Conservation (phyloP, 2,888 invertebrate species). For the Diarsia brunnea region DNA sequence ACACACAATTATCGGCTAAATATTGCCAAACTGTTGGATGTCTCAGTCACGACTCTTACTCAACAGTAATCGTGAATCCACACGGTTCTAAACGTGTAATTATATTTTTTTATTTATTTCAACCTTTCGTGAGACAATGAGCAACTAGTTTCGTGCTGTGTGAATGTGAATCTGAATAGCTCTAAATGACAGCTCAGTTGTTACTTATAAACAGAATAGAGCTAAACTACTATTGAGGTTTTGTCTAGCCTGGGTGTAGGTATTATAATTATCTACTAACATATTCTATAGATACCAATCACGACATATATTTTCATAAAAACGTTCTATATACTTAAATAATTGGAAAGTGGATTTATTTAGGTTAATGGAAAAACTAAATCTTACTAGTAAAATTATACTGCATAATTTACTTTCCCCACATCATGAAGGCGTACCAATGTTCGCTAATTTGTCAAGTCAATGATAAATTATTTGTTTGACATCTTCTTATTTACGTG, state of each 20-base stretch:
- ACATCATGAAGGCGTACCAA: not conserved
- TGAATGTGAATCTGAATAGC: conserved; percentile 37
- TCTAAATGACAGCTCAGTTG: conserved; percentile 26
- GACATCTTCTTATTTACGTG: too few relatives aligned
- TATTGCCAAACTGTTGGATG: conserved; percentile 67
- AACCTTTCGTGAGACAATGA: conserved; percentile 70
- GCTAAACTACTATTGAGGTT: conserved; percentile 23
- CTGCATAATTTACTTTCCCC: not conserved
- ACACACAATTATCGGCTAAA: conserved; percentile 57
- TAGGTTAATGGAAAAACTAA: not conserved
- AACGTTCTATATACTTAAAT: not conserved
- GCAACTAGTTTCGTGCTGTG: conserved; percentile 28
- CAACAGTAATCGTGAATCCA: conserved; percentile 63
- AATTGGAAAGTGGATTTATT: not conserved
- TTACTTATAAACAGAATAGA: conserved; percentile 1
- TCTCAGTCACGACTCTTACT: conserved; percentile 67
- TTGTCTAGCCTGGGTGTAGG: conserved; percentile 24
- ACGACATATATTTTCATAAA: not conserved
- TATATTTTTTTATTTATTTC: conserved; percentile 68
- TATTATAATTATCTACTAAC: not conserved
- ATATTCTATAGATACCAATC: not conserved
- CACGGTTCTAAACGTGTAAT: conserved; percentile 67
- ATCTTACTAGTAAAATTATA: not conserved
- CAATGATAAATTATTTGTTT: not conserved
- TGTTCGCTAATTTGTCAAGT: not conserved